Evolutionary conservation across 2,113 vertebrate genomes (phyloP).

Genomic region (Myotis lucifugus): DNA sequence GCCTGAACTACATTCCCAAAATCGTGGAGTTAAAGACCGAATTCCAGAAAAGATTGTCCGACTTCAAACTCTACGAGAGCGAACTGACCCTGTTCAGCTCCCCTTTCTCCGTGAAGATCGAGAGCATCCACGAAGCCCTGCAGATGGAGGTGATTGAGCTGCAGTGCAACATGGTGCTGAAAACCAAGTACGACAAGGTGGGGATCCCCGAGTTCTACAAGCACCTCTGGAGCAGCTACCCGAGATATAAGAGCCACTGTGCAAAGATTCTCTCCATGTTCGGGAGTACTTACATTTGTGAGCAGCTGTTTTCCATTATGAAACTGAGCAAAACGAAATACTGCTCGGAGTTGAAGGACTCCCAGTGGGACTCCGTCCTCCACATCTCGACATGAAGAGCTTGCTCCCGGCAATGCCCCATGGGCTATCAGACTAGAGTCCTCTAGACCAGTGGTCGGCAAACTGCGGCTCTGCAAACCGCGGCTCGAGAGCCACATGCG

Average conservation of each 20-base stretch:
- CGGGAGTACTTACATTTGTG: conserved; percentile 74
- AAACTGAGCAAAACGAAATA: conserved; percentile 70
- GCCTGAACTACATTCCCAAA: conserved; percentile 67
- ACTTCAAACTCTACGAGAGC: conserved; percentile 60
- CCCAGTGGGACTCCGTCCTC: conserved; percentile 53
- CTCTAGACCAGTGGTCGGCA: background rate
- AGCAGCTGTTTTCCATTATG: conserved; percentile 79
- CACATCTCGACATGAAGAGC: background rate
- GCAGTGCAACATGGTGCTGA: conserved; percentile 70
- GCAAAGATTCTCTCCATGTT: conserved; percentile 76
- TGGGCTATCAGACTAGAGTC: background rate
- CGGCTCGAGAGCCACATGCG: too few relatives aligned
- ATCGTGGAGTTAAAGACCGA: conserved; percentile 44
- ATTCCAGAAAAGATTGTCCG: conserved; percentile 62
- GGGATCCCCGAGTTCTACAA: conserved; percentile 66
- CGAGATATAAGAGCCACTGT: conserved; percentile 51
- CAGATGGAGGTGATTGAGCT: conserved; percentile 76
- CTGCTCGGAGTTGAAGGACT: conserved; percentile 7
- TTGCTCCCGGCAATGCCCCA: fast-evolving
- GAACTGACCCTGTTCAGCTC: conserved; percentile 72
- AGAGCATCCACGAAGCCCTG: conserved; percentile 55
- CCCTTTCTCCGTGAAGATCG: conserved; percentile 55
- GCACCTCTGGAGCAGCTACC: conserved; percentile 69
- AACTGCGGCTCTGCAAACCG: too few relatives aligned
- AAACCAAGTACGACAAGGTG: conserved; percentile 64